These are phyloP conservation scores for Iphiclides podalirius DNA, from an alignment of 2,888 invertebrate species.

Conservation along the genomic window DNA sequence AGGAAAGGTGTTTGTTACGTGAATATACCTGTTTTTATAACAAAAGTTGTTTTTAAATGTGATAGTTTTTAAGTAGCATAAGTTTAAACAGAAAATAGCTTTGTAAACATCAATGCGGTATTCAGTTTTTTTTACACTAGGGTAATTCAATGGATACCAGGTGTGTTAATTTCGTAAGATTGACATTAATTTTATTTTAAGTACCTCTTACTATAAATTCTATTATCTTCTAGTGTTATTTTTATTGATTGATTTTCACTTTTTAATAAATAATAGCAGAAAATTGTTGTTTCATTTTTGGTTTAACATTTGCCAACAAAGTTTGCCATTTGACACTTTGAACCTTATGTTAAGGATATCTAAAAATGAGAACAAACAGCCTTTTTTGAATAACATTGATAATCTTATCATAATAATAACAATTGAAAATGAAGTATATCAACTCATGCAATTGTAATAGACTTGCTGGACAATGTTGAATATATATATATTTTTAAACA, in stretches of 20 bases:
- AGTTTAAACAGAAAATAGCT: conserved; percentile 29
- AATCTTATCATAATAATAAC: no score
- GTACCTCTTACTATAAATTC: conserved; percentile 59
- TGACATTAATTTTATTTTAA: conserved; percentile 59
- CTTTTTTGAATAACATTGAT: no score
- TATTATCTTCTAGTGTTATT: conserved; percentile 58
- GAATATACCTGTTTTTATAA: conserved; percentile 9
- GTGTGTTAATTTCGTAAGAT: conserved; percentile 52
- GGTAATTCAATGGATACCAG: conserved; percentile 18
- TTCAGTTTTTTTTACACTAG: conserved; percentile 31
- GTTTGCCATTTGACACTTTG: no score
- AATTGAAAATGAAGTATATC: no score
- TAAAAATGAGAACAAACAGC: no score
- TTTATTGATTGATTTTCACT: conserved; percentile 74
- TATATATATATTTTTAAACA: no score
- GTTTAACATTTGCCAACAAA: no score
- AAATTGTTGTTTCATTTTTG: conserved; percentile 30
- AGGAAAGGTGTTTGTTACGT: conserved; percentile 5
- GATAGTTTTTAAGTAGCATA: conserved; percentile 37
- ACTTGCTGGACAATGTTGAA: no score
- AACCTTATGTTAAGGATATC: no score
- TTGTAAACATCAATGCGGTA: conserved; percentile 3
- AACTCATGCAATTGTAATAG: no score
- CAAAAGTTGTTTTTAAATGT: conserved; percentile 6
- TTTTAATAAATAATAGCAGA: conserved; percentile 68